Evolutionary conservation across 1,140 invertebrate species (phyloP).

Genomic region (Drosophila punjabiensis): DNA sequence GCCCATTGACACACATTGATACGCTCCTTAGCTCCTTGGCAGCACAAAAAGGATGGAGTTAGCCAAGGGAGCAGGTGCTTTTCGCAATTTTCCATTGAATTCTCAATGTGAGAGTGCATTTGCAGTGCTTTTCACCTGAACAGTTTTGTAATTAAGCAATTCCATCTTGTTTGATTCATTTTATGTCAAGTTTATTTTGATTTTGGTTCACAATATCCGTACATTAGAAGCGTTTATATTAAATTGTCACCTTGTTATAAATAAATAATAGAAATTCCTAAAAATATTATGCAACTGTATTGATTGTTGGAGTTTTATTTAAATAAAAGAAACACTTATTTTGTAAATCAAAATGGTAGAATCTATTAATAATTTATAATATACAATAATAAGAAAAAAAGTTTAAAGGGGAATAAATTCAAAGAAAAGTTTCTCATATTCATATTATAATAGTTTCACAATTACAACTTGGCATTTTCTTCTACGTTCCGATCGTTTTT

Average conservation of each 20-base stretch:
- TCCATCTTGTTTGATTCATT: not conserved
- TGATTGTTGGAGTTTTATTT: too few relatives aligned
- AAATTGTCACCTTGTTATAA: not conserved
- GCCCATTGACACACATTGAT: conserved; percentile 78
- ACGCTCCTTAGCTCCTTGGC: conserved; percentile 52
- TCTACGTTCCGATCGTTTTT: too few relatives aligned
- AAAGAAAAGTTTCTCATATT: too few relatives aligned
- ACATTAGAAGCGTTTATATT: not conserved
- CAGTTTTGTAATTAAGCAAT: conserved; percentile 1
- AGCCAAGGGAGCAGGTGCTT: not conserved
- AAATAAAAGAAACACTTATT: too few relatives aligned
- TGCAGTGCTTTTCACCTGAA: not conserved
- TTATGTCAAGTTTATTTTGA: not conserved
- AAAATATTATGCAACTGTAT: too few relatives aligned
- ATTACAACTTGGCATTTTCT: too few relatives aligned
- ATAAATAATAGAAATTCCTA: too few relatives aligned
- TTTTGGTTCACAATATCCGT: not conserved
- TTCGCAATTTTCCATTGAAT: not conserved
- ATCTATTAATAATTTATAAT: too few relatives aligned
- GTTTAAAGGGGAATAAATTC: too few relatives aligned
- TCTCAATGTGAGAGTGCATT: not conserved
- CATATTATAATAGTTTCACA: too few relatives aligned
- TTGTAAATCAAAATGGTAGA: too few relatives aligned
- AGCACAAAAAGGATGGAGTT: conserved; percentile 1
- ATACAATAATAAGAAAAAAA: too few relatives aligned